A percentile compares a stretch with the other conserved stretches of the same genome.
These are phyloP conservation scores for Tetraodon nigroviridis DNA, from an alignment of 2,113 vertebrate genomes.

Conservation along the genomic window DNA sequence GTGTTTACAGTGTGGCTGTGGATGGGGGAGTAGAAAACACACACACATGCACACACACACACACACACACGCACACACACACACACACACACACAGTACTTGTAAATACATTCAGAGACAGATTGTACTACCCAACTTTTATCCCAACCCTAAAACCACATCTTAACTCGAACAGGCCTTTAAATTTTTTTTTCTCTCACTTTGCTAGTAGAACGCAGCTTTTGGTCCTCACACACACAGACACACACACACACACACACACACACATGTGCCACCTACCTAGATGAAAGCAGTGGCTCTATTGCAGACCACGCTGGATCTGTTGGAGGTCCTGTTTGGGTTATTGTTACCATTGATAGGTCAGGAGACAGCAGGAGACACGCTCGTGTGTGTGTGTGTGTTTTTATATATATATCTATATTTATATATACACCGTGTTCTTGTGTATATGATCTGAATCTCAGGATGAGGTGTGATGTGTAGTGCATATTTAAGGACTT, in stretches of 20 bases:
- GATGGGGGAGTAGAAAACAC: slow-evolving; percentile 23
- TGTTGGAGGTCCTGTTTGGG: slow-evolving; percentile 25
- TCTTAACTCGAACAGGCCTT: too few species aligned
- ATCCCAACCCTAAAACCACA: too few species aligned
- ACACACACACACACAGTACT: not conserved
- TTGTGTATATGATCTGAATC: slow-evolving; percentile 2
- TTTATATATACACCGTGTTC: slow-evolving; percentile 3
- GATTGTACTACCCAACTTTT: too few species aligned
- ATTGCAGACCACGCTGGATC: slow-evolving; percentile 32
- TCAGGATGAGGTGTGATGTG: not conserved
- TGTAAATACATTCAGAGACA: too few species aligned
- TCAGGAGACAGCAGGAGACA: slow-evolving; percentile 34
- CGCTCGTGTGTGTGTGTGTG: too few species aligned
- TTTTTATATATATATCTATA: too few species aligned
- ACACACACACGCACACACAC: slow-evolving; percentile 5
- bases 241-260: slow-evolving; percentile 23
- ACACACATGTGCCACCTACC: slow-evolving; percentile 52
- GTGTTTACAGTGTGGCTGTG: slow-evolving; percentile 36
- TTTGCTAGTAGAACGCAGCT: not conserved
- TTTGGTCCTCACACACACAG: slow-evolving; percentile 34
- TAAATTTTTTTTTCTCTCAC: too few species aligned
- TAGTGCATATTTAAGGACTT: not conserved
- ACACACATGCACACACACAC: slow-evolving; percentile 11
- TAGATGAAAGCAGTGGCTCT: slow-evolving; percentile 52
- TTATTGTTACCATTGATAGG: slow-evolving; percentile 53